Evolutionary conservation across 2,888 invertebrate genomes (phyloP), one percentile per base, ranked within the genome.

Genomic region (Yponomeuta malinellus): DNA sequence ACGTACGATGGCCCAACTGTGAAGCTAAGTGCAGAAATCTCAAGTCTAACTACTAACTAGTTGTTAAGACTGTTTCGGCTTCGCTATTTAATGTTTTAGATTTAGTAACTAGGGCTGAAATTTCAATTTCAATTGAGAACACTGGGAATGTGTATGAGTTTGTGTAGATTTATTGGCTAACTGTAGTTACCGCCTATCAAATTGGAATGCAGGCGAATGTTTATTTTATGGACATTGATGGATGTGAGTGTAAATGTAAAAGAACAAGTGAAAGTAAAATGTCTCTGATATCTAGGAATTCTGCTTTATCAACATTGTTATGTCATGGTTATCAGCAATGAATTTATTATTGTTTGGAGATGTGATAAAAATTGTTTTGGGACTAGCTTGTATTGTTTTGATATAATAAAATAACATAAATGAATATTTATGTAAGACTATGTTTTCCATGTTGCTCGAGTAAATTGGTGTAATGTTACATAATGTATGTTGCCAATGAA

Each of bases 301-400:
- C 9, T 33, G 12, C 29, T 65, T 12, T 65, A 65, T 65, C 33
- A 12, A 29, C 8, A 65, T 65, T 65, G 10, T 29, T 65, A 33
- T 65, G 65, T 65, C 65, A 29, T 1, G 8, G 10, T 29, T 9
- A 65, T 68, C 68, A 37, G 68, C 10, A 68, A 23, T 43, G 12
- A 23, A 37, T 43, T 43, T 48, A 15, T 33, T 68, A 68, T 68
- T 68, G 68, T 33, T 43, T n/a, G 68, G 48, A 68, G 68, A 68
- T 68, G 48, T 48, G 43, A 48, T 68, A 68, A 67, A 33, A 43
- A 5, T 65, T 65, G 52, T 59, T 59, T 15, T 15, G 52, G 52
- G 52, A 5, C 52, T 59, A 59, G 52, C 15, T 59, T 15, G 52
- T 59, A 59, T 12, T 59, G 52, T 59, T 59, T 15, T 59, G 52